Evolutionary conservation across 2,888 invertebrate genomes (phyloP), one percentile per base, ranked within the genome.

Genomic region (Parasteatoda lunata): DNA sequence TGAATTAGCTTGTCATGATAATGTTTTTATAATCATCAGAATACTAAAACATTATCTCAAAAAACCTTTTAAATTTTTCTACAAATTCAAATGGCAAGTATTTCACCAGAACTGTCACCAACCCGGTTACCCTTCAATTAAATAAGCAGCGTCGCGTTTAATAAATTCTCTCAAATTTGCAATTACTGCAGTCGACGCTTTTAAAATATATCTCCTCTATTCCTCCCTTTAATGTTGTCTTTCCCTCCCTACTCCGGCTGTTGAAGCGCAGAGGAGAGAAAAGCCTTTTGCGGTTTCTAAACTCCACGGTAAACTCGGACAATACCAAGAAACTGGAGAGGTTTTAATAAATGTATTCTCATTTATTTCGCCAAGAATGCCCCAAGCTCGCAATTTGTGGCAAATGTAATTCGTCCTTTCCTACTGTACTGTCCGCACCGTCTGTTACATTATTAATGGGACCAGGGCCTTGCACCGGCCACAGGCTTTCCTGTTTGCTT

Each of bases 361-460:
- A 73, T 73, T 75, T 68, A 54, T 69, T 69, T 59, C 69, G 11
- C 72, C 13, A 69, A 15, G 71, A 73, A 59, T 9, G 66, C n/a
- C 15, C 48, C 51, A 15, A 30, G 30, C 54, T 72, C 83, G 77
- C 72, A 84, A 84, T 84, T 84, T 75, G 83, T 69, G 70, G 77
- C 45, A 72, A 75, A 84, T 83, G 77, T 83, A 77, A 84, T 77
- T 84, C 77, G 77, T 77, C 51, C 83, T 66, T 64, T 49, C 48
- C 76, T 72, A 72, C 83, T 77, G 71, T 77, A 59, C 77, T 84
- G 84, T 78, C 79, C 75, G 52, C 84, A 69, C 84, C 84, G 73
- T 49, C 68, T 84, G 84, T 75, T 75, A 75, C 84, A 75, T 79
- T 75, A 77, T 84, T 84, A 84, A 84, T 79, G 78, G 78, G 69